Conservation (phyloP, 2,888 invertebrate species). For the Dilophus febrilis region DNA sequence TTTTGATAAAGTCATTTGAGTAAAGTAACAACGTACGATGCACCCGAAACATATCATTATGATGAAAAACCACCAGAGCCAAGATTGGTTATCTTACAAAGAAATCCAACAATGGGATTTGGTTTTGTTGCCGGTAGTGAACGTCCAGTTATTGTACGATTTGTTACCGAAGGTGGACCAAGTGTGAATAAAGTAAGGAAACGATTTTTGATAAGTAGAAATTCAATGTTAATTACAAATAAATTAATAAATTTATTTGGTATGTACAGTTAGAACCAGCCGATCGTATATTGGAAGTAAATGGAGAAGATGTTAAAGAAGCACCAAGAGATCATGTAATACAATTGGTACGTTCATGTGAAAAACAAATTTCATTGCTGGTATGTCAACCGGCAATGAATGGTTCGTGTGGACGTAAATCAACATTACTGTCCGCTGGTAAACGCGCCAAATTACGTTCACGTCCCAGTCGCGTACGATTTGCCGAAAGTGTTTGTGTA, state of each 20-base stretch:
- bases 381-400: slow-evolving; percentile 70
- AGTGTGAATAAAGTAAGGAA: slow-evolving; percentile 71
- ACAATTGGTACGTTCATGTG: slow-evolving; percentile 67
- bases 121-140: slow-evolving; percentile 94
- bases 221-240: background rate
- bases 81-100: slow-evolving; percentile 51
- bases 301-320: slow-evolving; percentile 74
- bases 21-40: slow-evolving; percentile 83
- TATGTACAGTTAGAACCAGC: slow-evolving; percentile 66
- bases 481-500: slow-evolving; percentile 76
- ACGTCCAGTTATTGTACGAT: slow-evolving; percentile 78
- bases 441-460: slow-evolving; percentile 67
- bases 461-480: slow-evolving; percentile 70
- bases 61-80: slow-evolving; percentile 65
- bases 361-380: slow-evolving; percentile 52
- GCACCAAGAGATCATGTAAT: slow-evolving; percentile 82
- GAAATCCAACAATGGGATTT: slow-evolving; percentile 70
- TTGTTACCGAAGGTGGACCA: slow-evolving; percentile 78
- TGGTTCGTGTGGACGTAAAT: slow-evolving; percentile 42
- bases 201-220: too few species aligned
- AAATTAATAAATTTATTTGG: too few species aligned
- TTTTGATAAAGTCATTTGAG: slow-evolving; percentile 49
- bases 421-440: slow-evolving; percentile 71
- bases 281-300: slow-evolving; percentile 78
- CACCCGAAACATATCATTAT: slow-evolving; percentile 45